Base-by-base conservation (phyloP, 2,797 vertebrate genomes). In the Brotula barbata region DNA sequence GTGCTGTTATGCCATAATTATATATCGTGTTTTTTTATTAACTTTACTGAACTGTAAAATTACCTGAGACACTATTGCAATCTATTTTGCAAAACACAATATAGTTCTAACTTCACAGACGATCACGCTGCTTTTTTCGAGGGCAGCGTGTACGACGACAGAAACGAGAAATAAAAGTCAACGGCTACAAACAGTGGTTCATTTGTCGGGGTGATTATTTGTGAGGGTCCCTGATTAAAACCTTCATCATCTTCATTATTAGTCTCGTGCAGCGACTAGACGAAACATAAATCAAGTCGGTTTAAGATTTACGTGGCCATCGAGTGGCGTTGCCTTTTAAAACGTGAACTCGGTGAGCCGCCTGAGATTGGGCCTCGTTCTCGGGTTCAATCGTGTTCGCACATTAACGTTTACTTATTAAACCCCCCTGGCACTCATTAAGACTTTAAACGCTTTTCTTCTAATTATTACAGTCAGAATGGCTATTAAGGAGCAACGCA, bases 381-480 rank as follows among this genome's bases (percentile, higher is more conserved):
- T 53, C 55, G 39, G 41, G 60, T 71, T 65, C 67, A 84, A 74
- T 53, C n/a, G n/a, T n/a, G n/a, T n/a, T n/a, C n/a, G n/a, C 73
- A 72, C 71, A 81, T 84, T 82, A 83, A 73, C 71, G 71, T 87
- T 77, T 79, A 75, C 71, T 84, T 83, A 81, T 83, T 81, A 83
- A 78, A 71, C 69, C 79, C 72, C 47, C 20, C 1, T 15, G 77
- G 73, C 64, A 55, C 70, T 73, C 63, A 36, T 68, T 58, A 84
- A 84, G 77, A 76, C 74, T 79, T 72, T 39, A 28, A n/a, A 80
- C 58, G 64, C 68, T 74, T 81, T 72, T 75, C 63, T 75, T 76
- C 16, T 64, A 77, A 75, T 86, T 84, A 78, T 67, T 59, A 68
- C 63, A 28, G 28, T 45, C 36, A 64, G 61, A 55, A 60, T 58